Evolutionary conservation across 2,888 invertebrate species (phyloP).

Genomic region (Dasysyrphus tricinctus): DNA sequence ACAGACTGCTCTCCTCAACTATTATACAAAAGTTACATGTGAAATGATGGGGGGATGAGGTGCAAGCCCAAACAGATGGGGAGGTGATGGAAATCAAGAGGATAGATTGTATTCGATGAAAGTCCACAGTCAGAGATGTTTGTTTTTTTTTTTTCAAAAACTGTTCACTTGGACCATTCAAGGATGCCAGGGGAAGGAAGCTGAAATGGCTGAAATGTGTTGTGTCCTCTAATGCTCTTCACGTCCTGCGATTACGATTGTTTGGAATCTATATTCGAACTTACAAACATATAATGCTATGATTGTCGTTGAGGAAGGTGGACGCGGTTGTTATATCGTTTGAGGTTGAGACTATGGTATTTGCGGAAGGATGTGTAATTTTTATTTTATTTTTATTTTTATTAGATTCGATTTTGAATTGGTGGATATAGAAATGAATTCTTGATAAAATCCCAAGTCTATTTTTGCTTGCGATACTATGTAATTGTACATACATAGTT

Average conservation of each 20-base stretch:
- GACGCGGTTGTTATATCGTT: slow-evolving; percentile 3
- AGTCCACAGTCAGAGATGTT: slow-evolving; percentile 72
- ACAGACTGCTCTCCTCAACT: neutral
- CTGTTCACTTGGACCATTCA: slow-evolving; percentile 40
- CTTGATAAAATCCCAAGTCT: neutral
- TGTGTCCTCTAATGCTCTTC: slow-evolving; percentile 48
- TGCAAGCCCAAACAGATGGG: neutral
- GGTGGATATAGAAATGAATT: neutral
- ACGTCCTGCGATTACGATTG: slow-evolving; percentile 61
- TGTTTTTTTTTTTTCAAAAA: slow-evolving; percentile 37
- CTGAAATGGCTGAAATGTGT: slow-evolving; percentile 4
- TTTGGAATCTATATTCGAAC: slow-evolving; percentile 50
- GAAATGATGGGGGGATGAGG: slow-evolving; percentile 4
- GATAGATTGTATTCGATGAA: slow-evolving; percentile 71
- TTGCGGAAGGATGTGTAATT: slow-evolving; percentile 55
- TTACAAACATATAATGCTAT: slow-evolving; percentile 37
- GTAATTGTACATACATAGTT: too few species aligned
- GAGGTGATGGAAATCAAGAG: slow-evolving; percentile 25
- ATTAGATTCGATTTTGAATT: slow-evolving; percentile 51
- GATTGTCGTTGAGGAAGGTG: slow-evolving; percentile 40
- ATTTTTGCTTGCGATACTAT: too few species aligned
- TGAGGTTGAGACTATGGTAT: neutral
- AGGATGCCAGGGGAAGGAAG: neutral
- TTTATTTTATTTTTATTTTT: slow-evolving; percentile 57
- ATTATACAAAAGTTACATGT: neutral